Evolutionary conservation across 2,888 invertebrate species (phyloP).

Genomic region (Timandra comae): DNA sequence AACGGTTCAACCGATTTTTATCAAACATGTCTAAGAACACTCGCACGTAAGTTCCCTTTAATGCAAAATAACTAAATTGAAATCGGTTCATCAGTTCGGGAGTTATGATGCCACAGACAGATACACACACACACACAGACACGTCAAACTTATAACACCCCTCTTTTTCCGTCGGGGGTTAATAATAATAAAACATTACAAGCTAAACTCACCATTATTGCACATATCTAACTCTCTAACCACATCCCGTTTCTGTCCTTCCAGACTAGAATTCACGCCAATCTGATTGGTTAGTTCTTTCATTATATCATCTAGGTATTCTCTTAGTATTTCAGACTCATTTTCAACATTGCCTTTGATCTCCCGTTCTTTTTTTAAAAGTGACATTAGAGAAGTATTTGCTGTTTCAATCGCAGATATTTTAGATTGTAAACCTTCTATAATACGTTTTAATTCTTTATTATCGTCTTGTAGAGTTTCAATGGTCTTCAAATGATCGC

Average conservation of each 20-base stretch:
- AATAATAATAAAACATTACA: too few relatives aligned
- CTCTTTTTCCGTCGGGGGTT: too few relatives aligned
- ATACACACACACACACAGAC: too few relatives aligned
- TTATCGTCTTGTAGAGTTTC: slow-evolving; percentile 33
- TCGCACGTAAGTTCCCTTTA: too few relatives aligned
- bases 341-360: slow-evolving; percentile 19
- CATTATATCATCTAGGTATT: slow-evolving; percentile 19
- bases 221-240: slow-evolving; percentile 20
- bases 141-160: too few relatives aligned
- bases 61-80: too few relatives aligned
- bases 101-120: too few relatives aligned
- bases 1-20: too few relatives aligned
- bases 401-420: slow-evolving; percentile 28
- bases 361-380: slow-evolving; percentile 22
- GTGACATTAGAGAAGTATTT: slow-evolving; percentile 20
- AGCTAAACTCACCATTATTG: slow-evolving; percentile 33
- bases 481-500: slow-evolving; percentile 33
- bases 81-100: too few relatives aligned
- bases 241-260: slow-evolving; percentile 24
- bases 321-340: slow-evolving; percentile 18
- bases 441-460: slow-evolving; percentile 18
- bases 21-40: too few relatives aligned
- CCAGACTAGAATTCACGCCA: slow-evolving; percentile 19
- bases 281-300: slow-evolving; percentile 22
- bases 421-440: slow-evolving; percentile 22